Evolutionary conservation across 2,888 invertebrate genomes (phyloP).

Genomic region (Herminia tarsipennalis): DNA sequence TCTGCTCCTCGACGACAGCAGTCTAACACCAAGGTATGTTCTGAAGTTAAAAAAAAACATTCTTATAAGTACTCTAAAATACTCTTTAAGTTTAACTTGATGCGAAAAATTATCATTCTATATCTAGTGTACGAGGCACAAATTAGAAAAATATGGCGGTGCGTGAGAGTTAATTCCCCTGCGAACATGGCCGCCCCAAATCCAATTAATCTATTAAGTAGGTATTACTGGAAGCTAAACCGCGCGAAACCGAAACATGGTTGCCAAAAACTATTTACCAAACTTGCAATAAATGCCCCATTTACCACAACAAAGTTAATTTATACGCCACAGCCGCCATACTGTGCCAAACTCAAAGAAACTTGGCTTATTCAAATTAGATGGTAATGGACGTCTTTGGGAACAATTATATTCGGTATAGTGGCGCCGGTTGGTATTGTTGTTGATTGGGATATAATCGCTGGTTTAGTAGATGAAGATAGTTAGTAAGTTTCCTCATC

Average conservation of each 20-base stretch:
- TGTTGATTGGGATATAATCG: constrained; percentile 5
- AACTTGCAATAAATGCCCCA: constrained; percentile 14
- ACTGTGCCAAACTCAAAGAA: constrained; percentile 15
- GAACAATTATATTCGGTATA: constrained; percentile 25
- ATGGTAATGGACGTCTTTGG: constrained; percentile 30
- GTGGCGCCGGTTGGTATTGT: neutral
- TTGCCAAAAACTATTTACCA: constrained; percentile 17
- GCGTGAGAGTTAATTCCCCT: neutral
- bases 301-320: constrained; percentile 18
- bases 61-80: no score
- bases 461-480: neutral
- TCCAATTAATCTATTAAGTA: constrained; percentile 6
- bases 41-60: no score
- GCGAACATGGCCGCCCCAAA: constrained; percentile 1
- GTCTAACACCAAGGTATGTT: no score
- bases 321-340: constrained; percentile 31
- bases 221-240: neutral
- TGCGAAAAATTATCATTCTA: no score
- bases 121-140: no score
- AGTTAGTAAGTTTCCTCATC: no score
- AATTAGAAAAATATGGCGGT: no score
- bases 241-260: neutral
- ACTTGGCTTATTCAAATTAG: constrained; percentile 36
- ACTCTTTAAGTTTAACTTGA: no score
- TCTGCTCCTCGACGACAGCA: no score